A percentile compares a stretch with the other conserved stretches of the same genome.
Evolutionary conservation across 2,113 vertebrate species (phyloP).

Genomic region (Bothrops jararaca): DNA sequence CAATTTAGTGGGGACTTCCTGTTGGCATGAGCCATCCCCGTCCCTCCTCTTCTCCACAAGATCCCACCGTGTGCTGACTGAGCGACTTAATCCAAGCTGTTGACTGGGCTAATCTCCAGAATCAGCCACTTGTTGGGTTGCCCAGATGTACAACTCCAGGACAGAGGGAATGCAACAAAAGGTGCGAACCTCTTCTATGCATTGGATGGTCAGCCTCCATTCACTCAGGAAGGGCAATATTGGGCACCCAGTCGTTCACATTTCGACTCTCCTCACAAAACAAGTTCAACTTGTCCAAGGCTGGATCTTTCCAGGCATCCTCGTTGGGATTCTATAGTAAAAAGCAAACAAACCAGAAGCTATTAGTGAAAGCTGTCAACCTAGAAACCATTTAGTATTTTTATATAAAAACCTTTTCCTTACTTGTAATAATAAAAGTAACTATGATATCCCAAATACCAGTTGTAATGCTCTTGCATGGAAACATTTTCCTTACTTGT

Average conservation of each 20-base stretch:
- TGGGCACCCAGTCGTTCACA: slow-evolving; percentile 92
- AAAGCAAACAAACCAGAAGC: slow-evolving; percentile 10
- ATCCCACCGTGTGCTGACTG: slow-evolving; percentile 69
- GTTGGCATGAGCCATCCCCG: slow-evolving; percentile 44
- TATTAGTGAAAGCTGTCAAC: slow-evolving; percentile 16
- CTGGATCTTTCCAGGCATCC: slow-evolving; percentile 88
- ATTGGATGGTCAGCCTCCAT: slow-evolving; percentile 64
- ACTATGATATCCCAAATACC: not conserved
- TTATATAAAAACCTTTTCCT: not conserved
- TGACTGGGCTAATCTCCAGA: slow-evolving; percentile 78
- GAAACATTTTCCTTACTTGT: not conserved
- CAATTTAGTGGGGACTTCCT: slow-evolving; percentile 40
- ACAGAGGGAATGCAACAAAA: slow-evolving; percentile 72
- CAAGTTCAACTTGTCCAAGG: slow-evolving; percentile 83
- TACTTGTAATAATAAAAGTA: not conserved
- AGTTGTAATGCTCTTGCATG: not conserved
- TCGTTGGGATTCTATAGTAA: slow-evolving; percentile 82
- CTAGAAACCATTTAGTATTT: not conserved
- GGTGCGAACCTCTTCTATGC: slow-evolving; percentile 61
- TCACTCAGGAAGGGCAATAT: slow-evolving; percentile 89
- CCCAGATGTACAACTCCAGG: slow-evolving; percentile 71
- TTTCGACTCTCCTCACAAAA: slow-evolving; percentile 93
- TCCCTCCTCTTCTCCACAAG: slow-evolving; percentile 59
- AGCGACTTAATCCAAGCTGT: slow-evolving; percentile 75
- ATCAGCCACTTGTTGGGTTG: slow-evolving; percentile 70